phyloP scores from a whole-genome alignment of 2,113 vertebrate genomes.

The Aythya baeri region DNA sequence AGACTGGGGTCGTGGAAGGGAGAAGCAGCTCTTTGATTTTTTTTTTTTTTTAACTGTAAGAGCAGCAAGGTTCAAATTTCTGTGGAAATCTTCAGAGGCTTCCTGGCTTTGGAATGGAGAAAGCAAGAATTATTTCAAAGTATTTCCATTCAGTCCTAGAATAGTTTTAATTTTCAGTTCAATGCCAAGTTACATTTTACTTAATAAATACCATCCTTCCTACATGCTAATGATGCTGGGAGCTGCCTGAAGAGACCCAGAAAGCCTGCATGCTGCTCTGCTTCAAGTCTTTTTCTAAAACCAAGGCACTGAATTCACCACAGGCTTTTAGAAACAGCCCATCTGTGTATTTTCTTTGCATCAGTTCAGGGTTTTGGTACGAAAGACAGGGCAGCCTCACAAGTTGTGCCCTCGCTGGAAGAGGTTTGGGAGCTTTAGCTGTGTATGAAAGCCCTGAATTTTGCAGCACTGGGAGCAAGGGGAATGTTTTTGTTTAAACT shows the following conservation, averaged over 20 bases:
- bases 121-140: not conserved
- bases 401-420: not conserved
- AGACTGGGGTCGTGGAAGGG: fast-evolving
- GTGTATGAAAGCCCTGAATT: not conserved
- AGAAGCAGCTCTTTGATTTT: not conserved
- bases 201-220: not conserved
- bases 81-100: not conserved
- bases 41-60: not conserved
- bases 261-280: fast-evolving
- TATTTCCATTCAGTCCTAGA: not conserved
- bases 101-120: not conserved
- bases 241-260: not conserved
- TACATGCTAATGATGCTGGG: not conserved
- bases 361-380: not conserved
- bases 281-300: not conserved
- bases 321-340: not conserved
- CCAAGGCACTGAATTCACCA: not conserved
- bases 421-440: not conserved
- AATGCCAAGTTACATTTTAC: not conserved
- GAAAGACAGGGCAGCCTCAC: not conserved
- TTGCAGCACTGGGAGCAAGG: fast-evolving
- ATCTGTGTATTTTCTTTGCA: not conserved
- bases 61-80: not conserved
- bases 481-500: not conserved
- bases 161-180: not conserved